Evolutionary conservation across 2,797 vertebrate genomes (phyloP).

Genomic region (Smutsia gigantea): DNA sequence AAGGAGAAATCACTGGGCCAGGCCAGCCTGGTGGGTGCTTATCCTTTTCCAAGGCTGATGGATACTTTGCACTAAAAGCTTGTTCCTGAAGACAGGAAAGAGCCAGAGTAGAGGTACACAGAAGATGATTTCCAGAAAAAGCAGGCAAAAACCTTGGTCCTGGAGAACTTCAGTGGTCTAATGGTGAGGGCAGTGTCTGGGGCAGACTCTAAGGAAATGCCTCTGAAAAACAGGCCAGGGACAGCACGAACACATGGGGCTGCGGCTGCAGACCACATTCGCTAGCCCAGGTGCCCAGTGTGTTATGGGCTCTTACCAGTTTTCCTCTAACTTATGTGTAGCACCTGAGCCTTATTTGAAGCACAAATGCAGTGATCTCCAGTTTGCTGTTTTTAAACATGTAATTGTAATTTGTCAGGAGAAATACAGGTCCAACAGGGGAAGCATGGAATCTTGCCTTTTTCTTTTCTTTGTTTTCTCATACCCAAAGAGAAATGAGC

Average conservation of each 20-base stretch:
- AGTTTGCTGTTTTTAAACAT: neutral
- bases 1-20: neutral
- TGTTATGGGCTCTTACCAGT: neutral
- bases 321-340: neutral
- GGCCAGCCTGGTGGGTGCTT: neutral
- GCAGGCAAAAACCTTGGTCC: neutral
- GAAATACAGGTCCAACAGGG: neutral
- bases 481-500: neutral
- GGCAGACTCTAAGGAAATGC: neutral
- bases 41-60: neutral
- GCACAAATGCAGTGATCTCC: neutral
- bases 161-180: neutral
- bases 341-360: neutral
- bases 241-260: neutral
- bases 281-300: neutral
- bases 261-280: neutral
- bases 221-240: neutral
- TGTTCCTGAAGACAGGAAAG: neutral
- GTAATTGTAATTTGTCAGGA: neutral
- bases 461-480: neutral
- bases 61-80: neutral
- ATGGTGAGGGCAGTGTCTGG: neutral
- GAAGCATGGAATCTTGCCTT: neutral
- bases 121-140: neutral
- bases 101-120: neutral